A percentile compares a stretch with the other conserved stretches of the same genome.
Evolutionary conservation across 1,140 invertebrate species (phyloP).

Genomic region (Dreissena polymorpha): DNA sequence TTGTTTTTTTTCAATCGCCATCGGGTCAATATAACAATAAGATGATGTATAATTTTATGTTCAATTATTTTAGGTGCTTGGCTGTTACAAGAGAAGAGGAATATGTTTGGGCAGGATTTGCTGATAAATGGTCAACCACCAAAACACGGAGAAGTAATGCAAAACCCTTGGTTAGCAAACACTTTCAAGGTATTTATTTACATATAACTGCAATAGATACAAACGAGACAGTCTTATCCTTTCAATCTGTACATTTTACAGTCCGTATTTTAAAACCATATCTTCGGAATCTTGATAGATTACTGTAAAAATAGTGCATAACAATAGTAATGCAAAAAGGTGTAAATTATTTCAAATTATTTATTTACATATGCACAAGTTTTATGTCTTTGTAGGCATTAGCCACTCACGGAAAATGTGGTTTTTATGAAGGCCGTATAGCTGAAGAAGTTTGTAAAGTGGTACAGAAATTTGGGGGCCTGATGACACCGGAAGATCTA

Average conservation of each 20-base stretch:
- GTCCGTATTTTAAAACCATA: no score
- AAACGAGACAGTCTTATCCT: no score
- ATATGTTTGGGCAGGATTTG: conserved; percentile 73
- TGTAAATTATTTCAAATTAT: no score
- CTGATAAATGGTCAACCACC: conserved; percentile 75
- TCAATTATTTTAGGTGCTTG: conserved; percentile 16
- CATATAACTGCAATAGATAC: no score
- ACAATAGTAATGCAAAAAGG: no score
- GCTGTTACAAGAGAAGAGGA: conserved; percentile 53
- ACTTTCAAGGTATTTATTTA: conserved; percentile 72
- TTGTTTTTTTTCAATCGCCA: no score
- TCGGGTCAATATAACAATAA: no score
- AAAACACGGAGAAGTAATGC: conserved; percentile 76
- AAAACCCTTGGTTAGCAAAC: conserved; percentile 74
- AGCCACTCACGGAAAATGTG: conserved; percentile 72
- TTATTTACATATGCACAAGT: no score
- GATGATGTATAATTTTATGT: no score
- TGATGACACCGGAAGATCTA: conserved; percentile 77
- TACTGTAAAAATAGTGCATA: no score
- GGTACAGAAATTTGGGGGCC: conserved; percentile 75
- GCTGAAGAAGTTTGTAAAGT: conserved; percentile 75
- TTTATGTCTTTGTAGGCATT: conserved; percentile 65
- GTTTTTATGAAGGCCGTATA: conserved; percentile 78
- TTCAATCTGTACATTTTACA: no score
- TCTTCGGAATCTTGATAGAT: no score